Evolutionary conservation across 2,797 vertebrate species (phyloP), one percentile per base, ranked within the genome.

Genomic region (Melanotaenia trifasciata): DNA sequence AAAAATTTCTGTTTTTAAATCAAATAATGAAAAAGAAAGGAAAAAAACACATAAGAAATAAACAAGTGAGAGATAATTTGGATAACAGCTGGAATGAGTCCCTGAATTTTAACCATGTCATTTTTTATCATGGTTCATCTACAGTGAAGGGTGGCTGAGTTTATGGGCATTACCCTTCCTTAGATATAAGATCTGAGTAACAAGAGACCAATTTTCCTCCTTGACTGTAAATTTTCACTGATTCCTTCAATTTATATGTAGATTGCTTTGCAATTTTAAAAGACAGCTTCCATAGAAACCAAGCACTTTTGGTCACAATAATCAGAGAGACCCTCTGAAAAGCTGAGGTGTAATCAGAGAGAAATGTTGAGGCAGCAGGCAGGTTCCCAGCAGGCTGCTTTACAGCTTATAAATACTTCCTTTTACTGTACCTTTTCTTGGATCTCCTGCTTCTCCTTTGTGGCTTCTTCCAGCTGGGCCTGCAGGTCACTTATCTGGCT

Each of bases 401-500:
- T 20, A 38, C 45, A 59, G 72, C 69, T 72, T 81, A 76, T 79
- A 59, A 88, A 87, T 67, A 71, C 64, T 79, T 84, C 68, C 45
- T 82, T 74, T 61, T 92, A 99, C 98, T 77, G 58, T 92, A 99
- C 98, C 98, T 99, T 99, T 88, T 99, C 98, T 90, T 97, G 97
- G 33, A 98, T 92, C 81, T 99, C 98, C 87, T 99, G 97, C 87
- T 97, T 99, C 87, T 99, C 97, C 88, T 99, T 99, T 79, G 84
- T 93, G 85, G 95, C 94, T 51, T 99, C 98, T 81, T 99, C 98
- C 84, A 99, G 92, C 89, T 99, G 97, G 3, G 95, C 92, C 76
- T 99, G 97, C 78, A 99, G 95, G 85, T 99, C 98, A 40, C 96
- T 99, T 95, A 99, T 98, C 93, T 99, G 98, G 0, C 95, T 95